Conservation (phyloP, 2,888 invertebrate species). For the Eremobia ochroleuca region DNA sequence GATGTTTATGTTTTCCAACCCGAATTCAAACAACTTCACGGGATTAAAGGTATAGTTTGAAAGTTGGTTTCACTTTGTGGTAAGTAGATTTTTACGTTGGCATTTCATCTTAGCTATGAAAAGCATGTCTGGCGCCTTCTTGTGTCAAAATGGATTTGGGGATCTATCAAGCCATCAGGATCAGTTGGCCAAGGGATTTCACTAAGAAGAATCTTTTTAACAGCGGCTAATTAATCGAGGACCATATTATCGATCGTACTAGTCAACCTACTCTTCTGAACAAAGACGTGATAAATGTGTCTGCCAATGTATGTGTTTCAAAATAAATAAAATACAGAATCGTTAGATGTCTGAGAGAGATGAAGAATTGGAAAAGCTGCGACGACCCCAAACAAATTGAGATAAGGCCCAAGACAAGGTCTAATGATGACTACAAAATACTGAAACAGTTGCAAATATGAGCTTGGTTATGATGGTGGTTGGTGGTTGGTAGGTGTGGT, state of each 20-base stretch:
- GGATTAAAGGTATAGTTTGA: not conserved
- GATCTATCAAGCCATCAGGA: not conserved
- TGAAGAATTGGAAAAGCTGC: not conserved
- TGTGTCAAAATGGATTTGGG: not conserved
- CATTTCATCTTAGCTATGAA: not conserved
- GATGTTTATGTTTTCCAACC: constrained; percentile 25
- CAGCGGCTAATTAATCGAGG: not conserved
- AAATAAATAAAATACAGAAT: not conserved
- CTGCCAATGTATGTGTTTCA: not conserved
- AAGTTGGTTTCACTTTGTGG: constrained; percentile 9
- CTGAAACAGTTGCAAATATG: not conserved
- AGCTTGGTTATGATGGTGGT: too few species aligned
- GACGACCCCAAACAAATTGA: constrained; percentile 9
- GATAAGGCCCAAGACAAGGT: not conserved
- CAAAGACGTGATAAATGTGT: not conserved
- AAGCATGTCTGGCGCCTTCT: not conserved
- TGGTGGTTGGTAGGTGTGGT: too few species aligned
- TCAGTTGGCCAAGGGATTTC: not conserved
- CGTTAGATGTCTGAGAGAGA: not conserved
- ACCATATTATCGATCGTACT: not conserved
- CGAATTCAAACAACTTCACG: constrained; percentile 7
- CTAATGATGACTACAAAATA: not conserved
- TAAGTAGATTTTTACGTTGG: not conserved
- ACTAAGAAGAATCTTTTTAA: not conserved
- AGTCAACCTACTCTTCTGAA: not conserved